Evolutionary conservation across 2,888 invertebrate species (phyloP), one percentile per base, ranked within the genome.

Genomic region (Spialia ferax): DNA sequence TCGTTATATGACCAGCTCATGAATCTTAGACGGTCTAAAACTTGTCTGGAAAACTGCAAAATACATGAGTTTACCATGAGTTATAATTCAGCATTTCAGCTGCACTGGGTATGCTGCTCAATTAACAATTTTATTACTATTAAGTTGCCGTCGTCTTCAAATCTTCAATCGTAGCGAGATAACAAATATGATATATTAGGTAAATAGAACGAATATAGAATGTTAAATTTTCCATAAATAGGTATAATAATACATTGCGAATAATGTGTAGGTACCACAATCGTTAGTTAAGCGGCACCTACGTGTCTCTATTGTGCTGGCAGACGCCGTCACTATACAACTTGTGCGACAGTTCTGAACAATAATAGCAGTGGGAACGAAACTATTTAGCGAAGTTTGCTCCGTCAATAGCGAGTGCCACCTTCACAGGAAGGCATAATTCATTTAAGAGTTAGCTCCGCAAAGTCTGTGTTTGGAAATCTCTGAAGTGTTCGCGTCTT

Each of bases 311-410:
- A 86, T 89, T 88, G 85, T 87, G 83, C 79, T 77, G 79, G 77
- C 78, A 81, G 45, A 45, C 45, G 45, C 18, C 77, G 77, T 77
- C 81, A 83, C 81, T 81, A 35, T 15, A 80, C 74, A 85, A 89
- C 83, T 88, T 87, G 77, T 76, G 85, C 88, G 90, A 89, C 91
- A 90, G 90, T 91, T 88, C 71, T 77, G 74, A 85, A 89, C 91
- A 90, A 92, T 89, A 91, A 91, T 89, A 84, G 89, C 83, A 82
- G 84, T 83, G 88, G 86, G 86, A 91, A 91, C 88, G 87, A 88
- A 92, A 92, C 92, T 92, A 90, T 92, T 93, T 91, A 92, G 91
- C 83, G 75, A 84, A 92, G 89, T 91, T 92, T 86, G 79, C 86
- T 86, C 77, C 84, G 89, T 91, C 92, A 91, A 92, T 91, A 93